Percentiles rank a stretch among this genome's conserved stretches.
Conservation (phyloP, 2,888 invertebrate species). For the Drosophila picticornis region DNA sequence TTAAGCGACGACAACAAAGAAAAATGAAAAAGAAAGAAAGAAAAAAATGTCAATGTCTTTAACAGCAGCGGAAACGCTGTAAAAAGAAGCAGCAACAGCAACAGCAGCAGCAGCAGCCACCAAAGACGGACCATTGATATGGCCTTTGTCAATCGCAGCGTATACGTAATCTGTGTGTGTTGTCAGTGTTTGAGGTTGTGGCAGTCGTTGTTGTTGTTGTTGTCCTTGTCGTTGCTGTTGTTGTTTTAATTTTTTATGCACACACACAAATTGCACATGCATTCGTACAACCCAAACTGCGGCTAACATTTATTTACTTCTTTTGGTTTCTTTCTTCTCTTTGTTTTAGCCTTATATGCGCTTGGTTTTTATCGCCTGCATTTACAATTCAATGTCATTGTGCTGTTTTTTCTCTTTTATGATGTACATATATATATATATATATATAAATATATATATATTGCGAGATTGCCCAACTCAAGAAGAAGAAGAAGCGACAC, state of each 20-base stretch:
- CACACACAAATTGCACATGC: slow-evolving; percentile 56
- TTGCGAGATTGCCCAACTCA: slow-evolving; percentile 53
- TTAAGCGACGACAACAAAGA: slow-evolving; percentile 64
- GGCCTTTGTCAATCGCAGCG: slow-evolving; percentile 36
- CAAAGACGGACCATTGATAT: slow-evolving; percentile 46
- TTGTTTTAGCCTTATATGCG: slow-evolving; percentile 14
- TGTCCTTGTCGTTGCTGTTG: slow-evolving; percentile 20
- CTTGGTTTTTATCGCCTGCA: slow-evolving; percentile 54
- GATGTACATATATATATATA: neutral
- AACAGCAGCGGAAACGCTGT: slow-evolving; percentile 36
- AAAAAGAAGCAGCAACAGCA: slow-evolving; percentile 34
- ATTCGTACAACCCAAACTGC: slow-evolving; percentile 31
- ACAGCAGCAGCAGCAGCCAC: slow-evolving; percentile 18
- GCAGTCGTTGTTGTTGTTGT: slow-evolving; percentile 6
- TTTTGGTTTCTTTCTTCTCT: slow-evolving; percentile 8
- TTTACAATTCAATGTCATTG: slow-evolving; percentile 74
- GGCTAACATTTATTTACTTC: slow-evolving; percentile 46
- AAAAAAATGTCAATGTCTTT: slow-evolving; percentile 62
- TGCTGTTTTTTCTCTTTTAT: slow-evolving; percentile 34
- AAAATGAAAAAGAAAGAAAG: slow-evolving; percentile 35
- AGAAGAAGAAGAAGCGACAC: slow-evolving; percentile 24
- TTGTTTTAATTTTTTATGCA: slow-evolving; percentile 13
- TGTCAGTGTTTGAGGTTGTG: slow-evolving; percentile 14
- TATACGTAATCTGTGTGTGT: slow-evolving; percentile 42
- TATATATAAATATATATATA: neutral